Percentiles rank a stretch among this genome's conserved stretches.
Conservation (phyloP, 1,140 invertebrate species). For the Dinoponera quadriceps region DNA sequence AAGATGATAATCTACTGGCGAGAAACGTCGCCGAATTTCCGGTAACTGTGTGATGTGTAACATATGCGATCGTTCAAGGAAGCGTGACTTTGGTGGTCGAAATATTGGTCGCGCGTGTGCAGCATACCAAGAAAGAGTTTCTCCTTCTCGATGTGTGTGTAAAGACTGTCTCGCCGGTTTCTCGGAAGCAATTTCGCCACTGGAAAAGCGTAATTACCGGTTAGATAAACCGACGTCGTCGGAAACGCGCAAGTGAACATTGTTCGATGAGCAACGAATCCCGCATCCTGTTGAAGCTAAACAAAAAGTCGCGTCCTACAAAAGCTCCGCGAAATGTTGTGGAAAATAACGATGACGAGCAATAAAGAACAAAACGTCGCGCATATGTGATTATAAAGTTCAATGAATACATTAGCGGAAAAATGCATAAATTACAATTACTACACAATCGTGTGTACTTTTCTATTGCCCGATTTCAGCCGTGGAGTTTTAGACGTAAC, state of each 20-base stretch:
- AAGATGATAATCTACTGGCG: neutral
- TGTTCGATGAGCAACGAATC: slow-evolving; percentile 26
- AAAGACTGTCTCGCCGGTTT: slow-evolving; percentile 14
- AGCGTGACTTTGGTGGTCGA: slow-evolving; percentile 34
- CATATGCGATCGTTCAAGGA: slow-evolving; percentile 5
- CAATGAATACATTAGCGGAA: no score
- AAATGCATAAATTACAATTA: neutral
- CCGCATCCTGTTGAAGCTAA: neutral
- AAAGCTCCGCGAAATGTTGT: neutral
- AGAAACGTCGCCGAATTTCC: slow-evolving; percentile 23
- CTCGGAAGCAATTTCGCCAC: slow-evolving; percentile 34
- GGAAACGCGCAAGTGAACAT: slow-evolving; percentile 23
- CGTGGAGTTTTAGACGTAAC: neutral
- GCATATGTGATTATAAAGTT: no score
- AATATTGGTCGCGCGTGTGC: neutral
- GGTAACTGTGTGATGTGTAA: slow-evolving; percentile 12
- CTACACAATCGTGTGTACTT: slow-evolving; percentile 1
- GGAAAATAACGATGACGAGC: neutral
- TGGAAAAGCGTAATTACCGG: slow-evolving; percentile 45
- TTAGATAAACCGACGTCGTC: slow-evolving; percentile 34
- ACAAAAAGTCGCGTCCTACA: neutral
- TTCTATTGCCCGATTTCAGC: neutral
- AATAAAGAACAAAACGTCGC: no score
- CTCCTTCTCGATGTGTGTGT: neutral
- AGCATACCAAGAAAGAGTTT: neutral